Conservation (phyloP, 1,140 invertebrate genomes). For the Oryzaephilus surinamensis region DNA sequence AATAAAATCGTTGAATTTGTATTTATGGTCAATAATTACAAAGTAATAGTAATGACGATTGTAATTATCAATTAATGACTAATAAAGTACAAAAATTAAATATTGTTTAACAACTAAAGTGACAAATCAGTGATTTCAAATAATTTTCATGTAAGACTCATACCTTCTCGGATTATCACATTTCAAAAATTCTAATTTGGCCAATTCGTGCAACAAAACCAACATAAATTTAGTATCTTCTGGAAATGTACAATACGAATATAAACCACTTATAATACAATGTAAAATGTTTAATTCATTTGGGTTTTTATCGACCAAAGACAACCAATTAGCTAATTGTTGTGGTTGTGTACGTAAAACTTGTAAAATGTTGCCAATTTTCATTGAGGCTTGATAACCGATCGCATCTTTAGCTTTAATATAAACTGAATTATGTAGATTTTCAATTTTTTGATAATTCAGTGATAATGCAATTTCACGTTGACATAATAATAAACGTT, state of each 20-base stretch:
- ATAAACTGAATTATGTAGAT: slow-evolving; percentile 70
- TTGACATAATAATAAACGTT: slow-evolving; percentile 70
- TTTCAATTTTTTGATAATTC: slow-evolving; percentile 66
- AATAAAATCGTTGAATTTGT: too few species aligned
- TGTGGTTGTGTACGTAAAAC: slow-evolving; percentile 69
- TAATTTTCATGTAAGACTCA: too few species aligned
- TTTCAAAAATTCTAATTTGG: slow-evolving; percentile 70
- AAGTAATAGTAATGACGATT: too few species aligned
- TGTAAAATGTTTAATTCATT: slow-evolving; percentile 50
- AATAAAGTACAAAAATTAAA: too few species aligned
- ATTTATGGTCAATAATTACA: too few species aligned
- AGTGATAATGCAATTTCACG: slow-evolving; percentile 59
- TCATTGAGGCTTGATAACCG: slow-evolving; percentile 58
- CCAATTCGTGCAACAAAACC: slow-evolving; percentile 66
- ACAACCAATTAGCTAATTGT: slow-evolving; percentile 70
- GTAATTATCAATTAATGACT: too few species aligned
- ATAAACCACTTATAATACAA: slow-evolving; percentile 70
- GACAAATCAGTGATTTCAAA: too few species aligned
- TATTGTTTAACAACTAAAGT: too few species aligned
- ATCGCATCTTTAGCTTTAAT: slow-evolving; percentile 80
- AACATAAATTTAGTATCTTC: slow-evolving; percentile 75
- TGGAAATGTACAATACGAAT: slow-evolving; percentile 66
- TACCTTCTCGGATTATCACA: slow-evolving; percentile 76
- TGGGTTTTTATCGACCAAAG: slow-evolving; percentile 57
- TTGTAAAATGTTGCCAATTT: slow-evolving; percentile 70